phyloP scores from a whole-genome alignment of 2,113 vertebrate species.

The Limnothrissa miodon region DNA sequence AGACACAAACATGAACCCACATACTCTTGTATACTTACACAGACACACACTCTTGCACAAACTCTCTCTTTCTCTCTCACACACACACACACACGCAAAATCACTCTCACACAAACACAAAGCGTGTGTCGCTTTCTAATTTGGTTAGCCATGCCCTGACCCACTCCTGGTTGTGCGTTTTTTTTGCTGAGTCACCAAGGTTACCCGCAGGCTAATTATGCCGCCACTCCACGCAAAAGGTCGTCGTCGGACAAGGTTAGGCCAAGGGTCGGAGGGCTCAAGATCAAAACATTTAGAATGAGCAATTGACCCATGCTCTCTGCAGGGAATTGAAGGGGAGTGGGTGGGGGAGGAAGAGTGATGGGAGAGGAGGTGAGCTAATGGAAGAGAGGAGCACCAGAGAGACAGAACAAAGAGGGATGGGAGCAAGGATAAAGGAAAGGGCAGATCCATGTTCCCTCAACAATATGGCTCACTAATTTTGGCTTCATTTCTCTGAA shows the following conservation, averaged over 20 bases:
- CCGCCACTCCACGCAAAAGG: background rate
- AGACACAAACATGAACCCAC: background rate
- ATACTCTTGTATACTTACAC: background rate
- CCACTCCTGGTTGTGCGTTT: background rate
- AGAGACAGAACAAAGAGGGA: background rate
- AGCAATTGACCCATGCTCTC: background rate
- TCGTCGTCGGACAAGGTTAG: background rate
- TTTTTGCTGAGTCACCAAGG: slow-evolving; percentile 8
- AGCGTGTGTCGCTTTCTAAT: background rate
- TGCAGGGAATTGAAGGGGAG: background rate
- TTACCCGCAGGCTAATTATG: background rate
- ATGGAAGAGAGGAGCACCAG: background rate
- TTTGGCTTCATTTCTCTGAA: no score
- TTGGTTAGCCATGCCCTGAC: slow-evolving; percentile 14
- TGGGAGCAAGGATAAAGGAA: background rate
- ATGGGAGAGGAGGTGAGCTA: background rate
- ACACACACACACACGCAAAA: background rate
- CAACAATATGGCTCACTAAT: background rate
- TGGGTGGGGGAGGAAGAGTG: background rate
- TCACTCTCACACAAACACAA: background rate
- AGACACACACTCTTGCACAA: background rate
- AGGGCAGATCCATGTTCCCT: background rate
- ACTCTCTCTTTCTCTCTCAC: no score
- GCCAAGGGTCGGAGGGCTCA: background rate
- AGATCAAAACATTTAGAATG: slow-evolving; percentile 13